Conservation (phyloP, 2,888 invertebrate species). For the Plutella xylostella region DNA sequence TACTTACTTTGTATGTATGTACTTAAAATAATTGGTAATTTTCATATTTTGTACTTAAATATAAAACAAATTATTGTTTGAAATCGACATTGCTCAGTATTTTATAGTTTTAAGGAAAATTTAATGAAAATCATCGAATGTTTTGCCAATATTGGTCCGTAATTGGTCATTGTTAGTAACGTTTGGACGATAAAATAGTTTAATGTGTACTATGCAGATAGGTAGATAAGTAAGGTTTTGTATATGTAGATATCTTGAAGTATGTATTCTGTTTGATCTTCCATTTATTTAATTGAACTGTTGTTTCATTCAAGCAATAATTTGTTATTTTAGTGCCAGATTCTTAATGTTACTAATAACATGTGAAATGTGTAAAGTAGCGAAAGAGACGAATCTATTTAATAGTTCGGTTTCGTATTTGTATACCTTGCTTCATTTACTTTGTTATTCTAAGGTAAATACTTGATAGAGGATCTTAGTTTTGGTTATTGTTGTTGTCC, state of each 20-base stretch:
- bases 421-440: conserved; percentile 27
- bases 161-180: too few relatives aligned
- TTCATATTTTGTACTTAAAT: conserved; percentile 29
- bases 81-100: conserved; percentile 66
- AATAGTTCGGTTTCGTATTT: not conserved
- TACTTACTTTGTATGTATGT: conserved; percentile 27
- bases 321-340: not conserved
- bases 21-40: conserved; percentile 32
- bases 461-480: conserved; percentile 36
- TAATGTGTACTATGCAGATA: too few relatives aligned
- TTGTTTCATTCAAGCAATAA: not conserved
- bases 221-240: too few relatives aligned
- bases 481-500: conserved; percentile 58
- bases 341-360: not conserved
- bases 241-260: conserved; percentile 26
- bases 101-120: conserved; percentile 64
- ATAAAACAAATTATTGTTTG: conserved; percentile 43
- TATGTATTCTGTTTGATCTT: not conserved
- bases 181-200: too few relatives aligned
- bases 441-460: conserved; percentile 33
- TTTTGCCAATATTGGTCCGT: too few relatives aligned
- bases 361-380: too few relatives aligned
- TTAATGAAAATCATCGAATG: too few relatives aligned
- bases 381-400: too few relatives aligned
- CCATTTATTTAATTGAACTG: not conserved